Conservation (phyloP, 1,140 invertebrate species). For the Drosophila sechellia region DNA sequence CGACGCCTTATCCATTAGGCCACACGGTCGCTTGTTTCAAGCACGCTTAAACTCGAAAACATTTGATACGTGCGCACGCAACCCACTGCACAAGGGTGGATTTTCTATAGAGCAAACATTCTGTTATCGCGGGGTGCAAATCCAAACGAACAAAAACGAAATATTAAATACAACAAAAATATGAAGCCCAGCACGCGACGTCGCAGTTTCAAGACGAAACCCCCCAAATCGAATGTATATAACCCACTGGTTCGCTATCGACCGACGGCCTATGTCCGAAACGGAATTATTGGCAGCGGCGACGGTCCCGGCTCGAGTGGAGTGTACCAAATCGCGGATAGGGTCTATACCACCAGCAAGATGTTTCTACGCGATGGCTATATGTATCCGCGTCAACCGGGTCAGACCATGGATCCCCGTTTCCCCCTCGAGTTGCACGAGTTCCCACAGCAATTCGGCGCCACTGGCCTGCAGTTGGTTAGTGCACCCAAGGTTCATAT, state of each 20-base stretch:
- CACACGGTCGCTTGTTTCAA: conserved; percentile 32
- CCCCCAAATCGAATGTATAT: conserved; percentile 61
- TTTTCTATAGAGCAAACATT: neutral
- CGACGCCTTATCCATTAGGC: conserved; percentile 53
- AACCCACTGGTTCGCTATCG: conserved; percentile 75
- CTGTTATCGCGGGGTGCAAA: conserved; percentile 19
- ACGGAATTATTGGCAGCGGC: conserved; percentile 77
- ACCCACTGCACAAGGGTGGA: conserved; percentile 14
- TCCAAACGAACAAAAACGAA: conserved; percentile 2
- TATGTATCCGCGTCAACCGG: conserved; percentile 81
- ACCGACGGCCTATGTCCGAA: conserved; percentile 73
- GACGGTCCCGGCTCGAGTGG: conserved; percentile 73
- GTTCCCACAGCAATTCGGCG: conserved; percentile 76
- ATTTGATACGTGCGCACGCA: conserved; percentile 11
- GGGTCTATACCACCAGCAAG: conserved; percentile 80
- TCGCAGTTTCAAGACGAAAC: conserved; percentile 79
- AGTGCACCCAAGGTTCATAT: conserved; percentile 78
- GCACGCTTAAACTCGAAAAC: conserved; percentile 31
- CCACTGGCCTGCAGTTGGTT: conserved; percentile 74
- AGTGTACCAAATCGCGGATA: conserved; percentile 78
- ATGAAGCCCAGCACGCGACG: conserved; percentile 76
- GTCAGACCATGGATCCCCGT: conserved; percentile 79
- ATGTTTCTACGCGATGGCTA: conserved; percentile 81
- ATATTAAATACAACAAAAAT: conserved; percentile 8
- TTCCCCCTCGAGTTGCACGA: conserved; percentile 79